A percentile compares a stretch with the other conserved stretches of the same genome.
Evolutionary conservation across 2,888 invertebrate species (phyloP).

Genomic region (Apocheima hispidaria): DNA sequence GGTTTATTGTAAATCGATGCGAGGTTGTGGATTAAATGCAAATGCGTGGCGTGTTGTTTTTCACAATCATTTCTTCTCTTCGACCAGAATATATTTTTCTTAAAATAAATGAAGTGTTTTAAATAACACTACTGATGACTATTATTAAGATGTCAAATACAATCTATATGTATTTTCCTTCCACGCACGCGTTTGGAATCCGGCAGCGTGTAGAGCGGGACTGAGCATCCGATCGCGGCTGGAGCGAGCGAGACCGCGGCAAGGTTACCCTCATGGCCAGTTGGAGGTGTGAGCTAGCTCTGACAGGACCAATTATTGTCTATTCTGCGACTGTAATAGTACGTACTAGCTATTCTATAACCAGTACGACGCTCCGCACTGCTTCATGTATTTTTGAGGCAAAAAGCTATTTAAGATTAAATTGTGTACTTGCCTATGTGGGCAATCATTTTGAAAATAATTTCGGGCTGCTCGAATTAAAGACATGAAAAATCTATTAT

Average conservation of each 20-base stretch:
- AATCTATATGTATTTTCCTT: constrained; percentile 22
- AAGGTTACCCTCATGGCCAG: constrained; percentile 80
- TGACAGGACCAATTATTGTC: constrained; percentile 7
- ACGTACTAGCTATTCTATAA: neutral
- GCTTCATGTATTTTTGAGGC: neutral
- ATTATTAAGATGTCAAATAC: constrained; percentile 22
- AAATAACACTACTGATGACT: constrained; percentile 5
- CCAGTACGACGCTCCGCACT: too few species aligned
- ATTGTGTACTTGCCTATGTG: too few species aligned
- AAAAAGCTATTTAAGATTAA: too few species aligned
- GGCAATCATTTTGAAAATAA: neutral
- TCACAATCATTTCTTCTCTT: neutral
- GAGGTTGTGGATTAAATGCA: constrained; percentile 11
- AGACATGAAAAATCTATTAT: too few species aligned
- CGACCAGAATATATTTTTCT: neutral
- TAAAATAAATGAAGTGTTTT: neutral
- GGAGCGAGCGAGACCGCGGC: constrained; percentile 67
- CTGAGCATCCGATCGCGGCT: constrained; percentile 38
- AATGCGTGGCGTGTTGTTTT: neutral
- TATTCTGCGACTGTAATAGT: neutral
- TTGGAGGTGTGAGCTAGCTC: constrained; percentile 54
- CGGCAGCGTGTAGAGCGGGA: constrained; percentile 76
- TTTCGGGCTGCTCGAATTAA: neutral
- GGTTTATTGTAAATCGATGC: constrained; percentile 30
- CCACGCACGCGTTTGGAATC: constrained; percentile 71